Evolutionary conservation across 2,797 vertebrate genomes (phyloP).

Genomic region (Apogon talboti): DNA sequence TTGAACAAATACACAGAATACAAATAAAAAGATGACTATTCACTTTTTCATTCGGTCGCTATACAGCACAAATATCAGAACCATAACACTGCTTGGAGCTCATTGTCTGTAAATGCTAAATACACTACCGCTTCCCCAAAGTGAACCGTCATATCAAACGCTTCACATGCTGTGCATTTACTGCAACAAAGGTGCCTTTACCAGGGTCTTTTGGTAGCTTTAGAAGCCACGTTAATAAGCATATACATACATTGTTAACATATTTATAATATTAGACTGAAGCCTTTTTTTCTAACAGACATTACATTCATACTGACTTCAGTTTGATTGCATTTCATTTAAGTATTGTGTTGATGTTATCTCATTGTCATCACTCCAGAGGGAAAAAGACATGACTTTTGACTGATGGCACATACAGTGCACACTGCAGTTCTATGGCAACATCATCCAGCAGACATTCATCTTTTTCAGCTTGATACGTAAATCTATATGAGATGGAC

Average conservation of each 20-base stretch:
- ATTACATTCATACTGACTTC: slow-evolving; percentile 88
- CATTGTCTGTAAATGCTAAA: slow-evolving; percentile 74
- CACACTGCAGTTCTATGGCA: slow-evolving; percentile 73
- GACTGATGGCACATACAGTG: slow-evolving; percentile 70
- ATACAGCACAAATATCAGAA: slow-evolving; percentile 80
- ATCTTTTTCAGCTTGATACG: slow-evolving; percentile 66
- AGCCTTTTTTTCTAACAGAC: slow-evolving; percentile 81
- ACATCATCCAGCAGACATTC: slow-evolving; percentile 77
- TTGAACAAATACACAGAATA: slow-evolving; percentile 94
- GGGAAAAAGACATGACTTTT: slow-evolving; percentile 61
- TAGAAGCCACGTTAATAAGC: slow-evolving; percentile 85
- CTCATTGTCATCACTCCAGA: slow-evolving; percentile 66
- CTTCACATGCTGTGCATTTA: slow-evolving; percentile 82
- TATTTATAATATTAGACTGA: slow-evolving; percentile 88
- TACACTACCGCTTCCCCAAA: slow-evolving; percentile 61
- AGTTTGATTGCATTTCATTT: slow-evolving; percentile 89
- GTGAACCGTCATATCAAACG: slow-evolving; percentile 72
- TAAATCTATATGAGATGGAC: slow-evolving; percentile 69
- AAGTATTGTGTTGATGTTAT: slow-evolving; percentile 66
- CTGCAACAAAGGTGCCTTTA: slow-evolving; percentile 81
- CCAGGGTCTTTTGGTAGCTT: slow-evolving; percentile 85
- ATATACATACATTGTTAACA: slow-evolving; percentile 85
- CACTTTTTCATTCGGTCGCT: slow-evolving; percentile 81
- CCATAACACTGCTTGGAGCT: slow-evolving; percentile 76
- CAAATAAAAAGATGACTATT: slow-evolving; percentile 88